Conservation (phyloP, 2,888 invertebrate species). For the Hydroisotoma schaefferi region DNA sequence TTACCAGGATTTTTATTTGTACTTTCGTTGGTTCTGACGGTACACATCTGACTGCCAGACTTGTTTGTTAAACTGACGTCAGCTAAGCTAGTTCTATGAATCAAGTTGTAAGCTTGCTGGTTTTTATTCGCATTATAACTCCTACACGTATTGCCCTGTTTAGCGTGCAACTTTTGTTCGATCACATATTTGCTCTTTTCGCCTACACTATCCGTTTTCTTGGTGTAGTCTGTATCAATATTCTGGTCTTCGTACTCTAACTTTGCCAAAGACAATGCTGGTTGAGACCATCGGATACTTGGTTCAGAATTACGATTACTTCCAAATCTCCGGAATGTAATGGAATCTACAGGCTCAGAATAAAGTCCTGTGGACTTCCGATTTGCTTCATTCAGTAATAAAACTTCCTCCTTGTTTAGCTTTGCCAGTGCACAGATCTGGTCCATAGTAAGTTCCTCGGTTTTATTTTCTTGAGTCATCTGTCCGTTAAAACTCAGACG, state of each 20-base stretch:
- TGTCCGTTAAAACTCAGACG: conserved; percentile 45
- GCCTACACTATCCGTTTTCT: conserved; percentile 29
- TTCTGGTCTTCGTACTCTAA: conserved; percentile 29
- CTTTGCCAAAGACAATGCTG: conserved; percentile 41
- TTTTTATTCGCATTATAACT: not conserved
- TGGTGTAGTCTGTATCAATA: conserved; percentile 25
- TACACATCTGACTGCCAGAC: conserved; percentile 6
- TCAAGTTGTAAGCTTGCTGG: conserved; percentile 4
- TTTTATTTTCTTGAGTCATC: conserved; percentile 31
- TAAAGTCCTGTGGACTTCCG: conserved; percentile 37
- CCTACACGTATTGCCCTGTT: conserved; percentile 20
- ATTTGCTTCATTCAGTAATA: conserved; percentile 16
- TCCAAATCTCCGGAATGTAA: conserved; percentile 40
- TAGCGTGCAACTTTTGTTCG: conserved; percentile 27
- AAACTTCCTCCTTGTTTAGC: conserved; percentile 13
- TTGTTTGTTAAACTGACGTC: conserved; percentile 26
- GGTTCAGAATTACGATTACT: conserved; percentile 46
- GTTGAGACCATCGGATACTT: conserved; percentile 47
- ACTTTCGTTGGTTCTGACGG: conserved; percentile 4
- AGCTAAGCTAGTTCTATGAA: conserved; percentile 24
- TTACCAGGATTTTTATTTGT: conserved; percentile 13
- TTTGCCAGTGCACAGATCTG: conserved; percentile 22
- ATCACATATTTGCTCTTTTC: conserved; percentile 26
- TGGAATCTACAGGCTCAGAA: conserved; percentile 48
- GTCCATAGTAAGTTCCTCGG: conserved; percentile 22